Percentiles rank a stretch among this genome's conserved stretches.
Conservation (phyloP, 2,888 invertebrate genomes). For the Hoplodrina blanda region DNA sequence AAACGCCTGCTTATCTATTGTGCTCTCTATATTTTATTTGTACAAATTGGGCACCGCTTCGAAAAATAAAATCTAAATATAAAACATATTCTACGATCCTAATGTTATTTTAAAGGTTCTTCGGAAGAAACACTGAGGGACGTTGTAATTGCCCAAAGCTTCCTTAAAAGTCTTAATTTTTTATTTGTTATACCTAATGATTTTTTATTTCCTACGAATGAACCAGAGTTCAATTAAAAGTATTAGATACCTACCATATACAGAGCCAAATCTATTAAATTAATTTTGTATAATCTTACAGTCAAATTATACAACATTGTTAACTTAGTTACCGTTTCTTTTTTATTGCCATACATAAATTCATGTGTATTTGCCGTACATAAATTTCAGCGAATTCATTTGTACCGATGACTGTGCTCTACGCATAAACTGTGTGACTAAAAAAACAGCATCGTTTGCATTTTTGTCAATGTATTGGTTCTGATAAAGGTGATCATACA, state of each 20-base stretch:
- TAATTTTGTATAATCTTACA: slow-evolving; percentile 23
- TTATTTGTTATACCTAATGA: no score
- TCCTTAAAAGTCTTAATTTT: no score
- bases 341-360: slow-evolving; percentile 55
- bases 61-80: background rate
- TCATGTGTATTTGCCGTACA: slow-evolving; percentile 47
- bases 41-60: background rate
- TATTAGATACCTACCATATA: no score
- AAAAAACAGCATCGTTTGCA: slow-evolving; percentile 50
- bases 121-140: no score
- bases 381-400: slow-evolving; percentile 58
- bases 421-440: slow-evolving; percentile 35
- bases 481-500: slow-evolving; percentile 29
- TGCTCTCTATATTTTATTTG: background rate
- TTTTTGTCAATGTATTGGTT: slow-evolving; percentile 45
- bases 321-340: slow-evolving; percentile 45
- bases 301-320: slow-evolving; percentile 33
- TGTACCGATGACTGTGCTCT: slow-evolving; percentile 45
- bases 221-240: no score
- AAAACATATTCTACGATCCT: background rate
- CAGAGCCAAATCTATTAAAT: background rate
- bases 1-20: slow-evolving; percentile 10
- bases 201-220: no score
- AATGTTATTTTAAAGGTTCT: background rate
- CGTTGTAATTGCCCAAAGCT: no score